Evolutionary conservation across 2,113 vertebrate genomes (phyloP).

Genomic region (Diphyllodes magnificus): DNA sequence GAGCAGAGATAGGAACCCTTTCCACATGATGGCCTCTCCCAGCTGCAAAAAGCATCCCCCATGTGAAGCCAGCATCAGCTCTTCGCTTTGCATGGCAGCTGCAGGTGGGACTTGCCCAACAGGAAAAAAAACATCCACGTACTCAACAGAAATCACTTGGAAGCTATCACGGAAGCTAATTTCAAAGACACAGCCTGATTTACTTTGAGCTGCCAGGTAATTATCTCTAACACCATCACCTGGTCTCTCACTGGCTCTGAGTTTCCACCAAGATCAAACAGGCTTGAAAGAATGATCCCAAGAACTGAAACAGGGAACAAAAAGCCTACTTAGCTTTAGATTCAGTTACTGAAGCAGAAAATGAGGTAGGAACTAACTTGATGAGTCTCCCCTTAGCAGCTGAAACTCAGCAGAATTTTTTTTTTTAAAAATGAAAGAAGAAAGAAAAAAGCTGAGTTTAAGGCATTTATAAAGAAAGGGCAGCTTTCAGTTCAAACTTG

Average conservation of each 20-base stretch:
- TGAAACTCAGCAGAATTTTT: not conserved
- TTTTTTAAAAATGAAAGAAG: not conserved
- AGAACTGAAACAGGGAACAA: not conserved
- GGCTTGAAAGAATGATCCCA: not conserved
- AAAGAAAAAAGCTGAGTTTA: not conserved
- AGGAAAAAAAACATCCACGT: accelerated
- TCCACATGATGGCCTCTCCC: not conserved
- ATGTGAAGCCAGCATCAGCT: accelerated
- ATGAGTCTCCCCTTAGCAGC: not conserved
- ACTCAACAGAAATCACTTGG: not conserved
- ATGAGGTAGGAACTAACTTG: not conserved
- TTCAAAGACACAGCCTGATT: not conserved
- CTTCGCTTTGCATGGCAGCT: not conserved
- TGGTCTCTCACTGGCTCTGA: not conserved
- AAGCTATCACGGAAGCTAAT: not conserved
- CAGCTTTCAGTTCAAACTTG: not conserved
- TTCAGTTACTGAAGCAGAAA: not conserved
- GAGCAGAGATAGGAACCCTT: not conserved
- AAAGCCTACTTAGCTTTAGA: not conserved
- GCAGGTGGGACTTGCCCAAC: not conserved
- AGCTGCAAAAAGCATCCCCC: not conserved
- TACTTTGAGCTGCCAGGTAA: not conserved
- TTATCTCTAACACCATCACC: not conserved
- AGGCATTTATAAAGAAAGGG: not conserved
- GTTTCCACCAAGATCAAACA: not conserved